A percentile compares a stretch with the other conserved stretches of the same genome.
phyloP scores from a whole-genome alignment of 2,797 vertebrate genomes.

The Nyctalus aviator region DNA sequence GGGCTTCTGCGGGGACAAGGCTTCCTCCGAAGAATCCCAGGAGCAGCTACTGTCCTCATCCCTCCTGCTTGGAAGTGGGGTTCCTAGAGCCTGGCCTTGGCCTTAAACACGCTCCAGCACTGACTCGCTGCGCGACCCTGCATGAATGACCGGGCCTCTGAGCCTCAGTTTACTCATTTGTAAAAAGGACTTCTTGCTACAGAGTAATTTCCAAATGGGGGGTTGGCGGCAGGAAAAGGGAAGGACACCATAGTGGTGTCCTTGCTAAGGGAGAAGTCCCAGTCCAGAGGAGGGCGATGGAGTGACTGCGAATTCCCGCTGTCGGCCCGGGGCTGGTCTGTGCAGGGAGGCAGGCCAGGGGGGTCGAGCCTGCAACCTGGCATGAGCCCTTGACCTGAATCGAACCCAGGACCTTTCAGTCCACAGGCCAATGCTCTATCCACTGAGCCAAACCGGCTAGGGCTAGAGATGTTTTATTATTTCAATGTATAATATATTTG shows the following conservation, averaged over 20 bases:
- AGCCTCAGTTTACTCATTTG: background rate
- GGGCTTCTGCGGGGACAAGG: background rate
- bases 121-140: fast-evolving
- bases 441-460: too few relatives aligned
- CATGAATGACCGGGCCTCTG: background rate
- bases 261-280: background rate
- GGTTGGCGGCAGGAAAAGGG: background rate
- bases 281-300: fast-evolving
- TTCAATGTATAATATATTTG: background rate
- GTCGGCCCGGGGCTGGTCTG: fast-evolving
- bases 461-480: background rate
- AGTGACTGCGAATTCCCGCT: fast-evolving
- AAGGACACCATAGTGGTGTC: fast-evolving
- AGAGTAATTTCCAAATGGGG: background rate
- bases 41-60: fast-evolving
- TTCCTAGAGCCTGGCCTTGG: background rate
- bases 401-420: too few relatives aligned
- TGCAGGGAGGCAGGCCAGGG: background rate
- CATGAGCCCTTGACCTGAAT: too few relatives aligned
- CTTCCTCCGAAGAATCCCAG: fast-evolving
- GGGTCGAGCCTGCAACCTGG: too few relatives aligned
- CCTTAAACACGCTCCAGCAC: background rate
- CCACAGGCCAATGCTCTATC: too few relatives aligned
- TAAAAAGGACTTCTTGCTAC: background rate
- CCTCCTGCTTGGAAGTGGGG: background rate